Evolutionary conservation across 2,888 invertebrate species (phyloP).

Genomic region (Anoplius nigerrimus): DNA sequence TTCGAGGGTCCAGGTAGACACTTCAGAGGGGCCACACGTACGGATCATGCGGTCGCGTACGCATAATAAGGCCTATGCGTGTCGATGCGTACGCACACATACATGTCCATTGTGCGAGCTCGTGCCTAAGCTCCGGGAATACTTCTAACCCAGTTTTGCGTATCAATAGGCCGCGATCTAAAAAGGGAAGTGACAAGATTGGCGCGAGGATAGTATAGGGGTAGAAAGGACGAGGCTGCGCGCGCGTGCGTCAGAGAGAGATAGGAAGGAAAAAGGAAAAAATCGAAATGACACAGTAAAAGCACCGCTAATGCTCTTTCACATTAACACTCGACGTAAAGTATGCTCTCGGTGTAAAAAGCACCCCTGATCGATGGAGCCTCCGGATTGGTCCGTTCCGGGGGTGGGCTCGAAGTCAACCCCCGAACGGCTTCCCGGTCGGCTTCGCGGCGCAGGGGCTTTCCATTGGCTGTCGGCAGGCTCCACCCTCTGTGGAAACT

Average conservation of each 20-base stretch:
- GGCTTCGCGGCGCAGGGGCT: conserved; percentile 26
- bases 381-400: conserved; percentile 60
- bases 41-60: no score
- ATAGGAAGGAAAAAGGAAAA: conserved; percentile 33
- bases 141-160: conserved; percentile 53
- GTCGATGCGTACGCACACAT: no score
- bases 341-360: conserved; percentile 70
- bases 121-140: conserved; percentile 16
- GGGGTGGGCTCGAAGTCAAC: conserved; percentile 48
- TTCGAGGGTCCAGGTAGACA: no score
- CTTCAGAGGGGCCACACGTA: no score
- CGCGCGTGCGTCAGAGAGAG: not conserved
- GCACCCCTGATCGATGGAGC: conserved; percentile 68
- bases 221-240: conserved; percentile 20
- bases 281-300: conserved; percentile 68
- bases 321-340: conserved; percentile 73
- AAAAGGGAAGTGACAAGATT: conserved; percentile 9
- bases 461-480: conserved; percentile 45
- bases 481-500: conserved; percentile 52
- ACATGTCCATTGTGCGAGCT: conserved; percentile 17
- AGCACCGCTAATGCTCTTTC: conserved; percentile 72
- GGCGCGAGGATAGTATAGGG: conserved; percentile 5
- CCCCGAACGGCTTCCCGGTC: conserved; percentile 27
- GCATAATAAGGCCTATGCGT: no score
- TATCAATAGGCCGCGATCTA: conserved; percentile 46